Evolutionary conservation across 2,888 invertebrate genomes (phyloP).

Genomic region (Coenonympha glycerion): DNA sequence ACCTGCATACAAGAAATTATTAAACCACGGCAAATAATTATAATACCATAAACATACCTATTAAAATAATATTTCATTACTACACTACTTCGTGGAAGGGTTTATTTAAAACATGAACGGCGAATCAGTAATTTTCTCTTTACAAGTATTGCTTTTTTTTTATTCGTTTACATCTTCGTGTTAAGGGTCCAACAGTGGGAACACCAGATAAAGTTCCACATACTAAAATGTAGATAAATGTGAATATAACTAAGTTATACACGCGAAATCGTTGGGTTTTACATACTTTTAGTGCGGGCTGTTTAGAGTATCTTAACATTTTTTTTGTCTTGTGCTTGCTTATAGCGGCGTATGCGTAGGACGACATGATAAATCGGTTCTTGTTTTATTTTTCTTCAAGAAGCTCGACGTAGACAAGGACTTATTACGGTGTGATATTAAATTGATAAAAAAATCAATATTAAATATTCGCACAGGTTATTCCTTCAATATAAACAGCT

Average conservation of each 20-base stretch:
- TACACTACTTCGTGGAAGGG: conserved; percentile 20
- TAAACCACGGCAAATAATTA: neutral
- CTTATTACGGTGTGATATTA: conserved; percentile 56
- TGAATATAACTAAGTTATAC: conserved; percentile 74
- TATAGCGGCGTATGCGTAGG: conserved; percentile 68
- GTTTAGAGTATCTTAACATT: conserved; percentile 43
- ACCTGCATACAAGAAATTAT: neutral
- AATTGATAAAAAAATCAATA: conserved; percentile 32
- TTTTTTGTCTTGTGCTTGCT: conserved; percentile 62
- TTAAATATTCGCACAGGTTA: neutral
- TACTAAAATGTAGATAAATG: conserved; percentile 74
- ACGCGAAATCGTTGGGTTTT: conserved; percentile 73
- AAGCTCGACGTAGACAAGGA: conserved; percentile 61
- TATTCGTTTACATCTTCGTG: conserved; percentile 44
- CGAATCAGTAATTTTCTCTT: conserved; percentile 47
- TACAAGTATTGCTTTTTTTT: conserved; percentile 33
- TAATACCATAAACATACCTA: neutral
- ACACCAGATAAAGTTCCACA: conserved; percentile 69
- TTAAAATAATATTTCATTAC: too few relatives aligned
- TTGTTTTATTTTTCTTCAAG: conserved; percentile 60
- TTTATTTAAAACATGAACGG: conserved; percentile 26
- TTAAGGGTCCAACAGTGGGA: conserved; percentile 54
- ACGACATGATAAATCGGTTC: conserved; percentile 68
- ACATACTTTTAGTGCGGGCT: conserved; percentile 63
- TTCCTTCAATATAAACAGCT: conserved; percentile 30